Evolutionary conservation across 2,113 vertebrate genomes (phyloP).

Genomic region (Rhombomys opimus): DNA sequence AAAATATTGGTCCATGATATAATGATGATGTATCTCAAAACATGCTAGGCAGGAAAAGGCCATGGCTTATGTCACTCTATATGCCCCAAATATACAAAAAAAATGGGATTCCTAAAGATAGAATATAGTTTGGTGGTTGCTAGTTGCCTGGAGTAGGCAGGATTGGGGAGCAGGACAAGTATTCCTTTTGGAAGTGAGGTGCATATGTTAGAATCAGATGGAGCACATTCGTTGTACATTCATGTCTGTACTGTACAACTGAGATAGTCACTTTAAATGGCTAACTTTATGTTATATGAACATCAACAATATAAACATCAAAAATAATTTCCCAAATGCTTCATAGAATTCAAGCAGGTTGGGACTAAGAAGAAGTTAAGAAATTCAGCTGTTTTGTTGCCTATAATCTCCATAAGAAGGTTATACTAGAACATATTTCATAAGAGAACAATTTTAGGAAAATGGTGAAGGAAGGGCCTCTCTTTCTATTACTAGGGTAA

Average conservation of each 20-base stretch:
- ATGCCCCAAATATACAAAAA: neutral
- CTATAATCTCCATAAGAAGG: neutral
- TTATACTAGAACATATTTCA: neutral
- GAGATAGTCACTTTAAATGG: neutral
- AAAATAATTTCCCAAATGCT: conserved; percentile 32
- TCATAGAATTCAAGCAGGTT: neutral
- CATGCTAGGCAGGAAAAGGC: neutral
- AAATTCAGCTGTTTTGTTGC: neutral
- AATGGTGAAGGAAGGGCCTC: neutral
- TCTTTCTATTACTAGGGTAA: neutral
- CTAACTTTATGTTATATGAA: neutral
- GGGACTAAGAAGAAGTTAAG: neutral
- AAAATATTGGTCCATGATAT: no score
- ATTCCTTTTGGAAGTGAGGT: neutral
- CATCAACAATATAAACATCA: neutral
- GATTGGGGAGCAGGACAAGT: neutral
- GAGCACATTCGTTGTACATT: neutral
- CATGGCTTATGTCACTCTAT: neutral
- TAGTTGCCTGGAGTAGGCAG: no score
- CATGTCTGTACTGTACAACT: neutral
- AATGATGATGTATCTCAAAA: neutral
- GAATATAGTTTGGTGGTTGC: neutral
- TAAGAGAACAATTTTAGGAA: neutral
- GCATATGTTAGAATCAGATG: neutral
- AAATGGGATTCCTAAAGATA: neutral